phyloP scores from a whole-genome alignment of 2,113 vertebrate species.

The Tiliqua scincoides region DNA sequence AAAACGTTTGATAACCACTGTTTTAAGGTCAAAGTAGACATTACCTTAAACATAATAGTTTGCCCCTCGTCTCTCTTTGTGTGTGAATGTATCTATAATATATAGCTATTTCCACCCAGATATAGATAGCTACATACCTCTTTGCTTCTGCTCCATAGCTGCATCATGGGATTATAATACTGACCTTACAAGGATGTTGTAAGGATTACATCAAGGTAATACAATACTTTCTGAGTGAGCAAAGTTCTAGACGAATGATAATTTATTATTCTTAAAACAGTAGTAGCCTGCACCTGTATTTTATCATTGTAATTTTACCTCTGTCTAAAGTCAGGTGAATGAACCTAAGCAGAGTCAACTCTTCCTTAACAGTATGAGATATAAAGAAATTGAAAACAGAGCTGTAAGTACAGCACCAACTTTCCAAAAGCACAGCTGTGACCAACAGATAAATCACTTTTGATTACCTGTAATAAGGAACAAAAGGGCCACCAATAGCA shows the following conservation, averaged over 20 bases:
- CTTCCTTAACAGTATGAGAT: not conserved
- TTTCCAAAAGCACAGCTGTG: not conserved
- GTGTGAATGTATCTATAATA: too few relatives aligned
- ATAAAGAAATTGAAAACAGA: not conserved
- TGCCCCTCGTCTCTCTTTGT: too few relatives aligned
- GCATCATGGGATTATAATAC: too few relatives aligned
- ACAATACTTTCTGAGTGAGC: too few relatives aligned
- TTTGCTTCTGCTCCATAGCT: too few relatives aligned
- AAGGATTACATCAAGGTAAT: too few relatives aligned
- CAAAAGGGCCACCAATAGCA: not conserved
- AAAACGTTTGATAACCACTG: too few relatives aligned
- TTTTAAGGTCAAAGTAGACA: too few relatives aligned
- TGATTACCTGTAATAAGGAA: constrained; percentile 33
- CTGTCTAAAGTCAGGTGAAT: not conserved
- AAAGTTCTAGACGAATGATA: not conserved
- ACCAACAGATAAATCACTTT: constrained; percentile 40
- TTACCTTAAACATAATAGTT: too few relatives aligned
- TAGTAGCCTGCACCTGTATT: not conserved
- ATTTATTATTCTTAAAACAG: not conserved
- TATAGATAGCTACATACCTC: too few relatives aligned
- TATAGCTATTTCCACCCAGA: too few relatives aligned
- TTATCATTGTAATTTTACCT: not conserved
- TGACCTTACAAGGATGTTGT: too few relatives aligned
- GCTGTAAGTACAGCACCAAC: not conserved
- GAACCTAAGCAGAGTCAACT: not conserved